Conservation (phyloP, 2,113 vertebrate genomes). For the Lichenostomus cassidix region DNA sequence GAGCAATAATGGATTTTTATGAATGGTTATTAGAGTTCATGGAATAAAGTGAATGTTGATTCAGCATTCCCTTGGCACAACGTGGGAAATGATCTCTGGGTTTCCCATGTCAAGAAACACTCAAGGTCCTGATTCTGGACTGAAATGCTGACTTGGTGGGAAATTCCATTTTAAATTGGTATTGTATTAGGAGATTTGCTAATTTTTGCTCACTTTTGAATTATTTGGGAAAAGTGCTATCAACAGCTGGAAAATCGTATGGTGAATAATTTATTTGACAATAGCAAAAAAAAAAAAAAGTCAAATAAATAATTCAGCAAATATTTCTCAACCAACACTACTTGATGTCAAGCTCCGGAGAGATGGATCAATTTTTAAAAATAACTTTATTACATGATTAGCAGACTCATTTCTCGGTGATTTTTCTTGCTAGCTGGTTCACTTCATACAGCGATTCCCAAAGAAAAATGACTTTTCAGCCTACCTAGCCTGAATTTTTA, state of each 20-base stretch:
- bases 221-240: background rate
- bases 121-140: background rate
- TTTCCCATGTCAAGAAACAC: background rate
- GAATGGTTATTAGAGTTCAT: background rate
- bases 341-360: background rate
- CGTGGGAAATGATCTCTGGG: background rate
- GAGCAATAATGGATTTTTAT: conserved; percentile 2
- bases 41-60: background rate
- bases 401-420: background rate
- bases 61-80: background rate
- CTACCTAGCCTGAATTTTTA: conserved; percentile 44
- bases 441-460: background rate
- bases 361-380: conserved; percentile 29
- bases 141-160: background rate
- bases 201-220: background rate
- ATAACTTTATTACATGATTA: conserved; percentile 35
- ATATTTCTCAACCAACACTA: background rate
- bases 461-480: conserved; percentile 42
- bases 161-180: background rate
- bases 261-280: conserved; percentile 47
- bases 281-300: background rate
- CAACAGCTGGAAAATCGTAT: background rate
- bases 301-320: conserved; percentile 53
- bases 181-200: background rate
- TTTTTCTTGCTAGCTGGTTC: conserved; percentile 42